Evolutionary conservation across 2,888 invertebrate species (phyloP), one percentile per base, ranked within the genome.

Genomic region (Pristionchus japonicus): DNA sequence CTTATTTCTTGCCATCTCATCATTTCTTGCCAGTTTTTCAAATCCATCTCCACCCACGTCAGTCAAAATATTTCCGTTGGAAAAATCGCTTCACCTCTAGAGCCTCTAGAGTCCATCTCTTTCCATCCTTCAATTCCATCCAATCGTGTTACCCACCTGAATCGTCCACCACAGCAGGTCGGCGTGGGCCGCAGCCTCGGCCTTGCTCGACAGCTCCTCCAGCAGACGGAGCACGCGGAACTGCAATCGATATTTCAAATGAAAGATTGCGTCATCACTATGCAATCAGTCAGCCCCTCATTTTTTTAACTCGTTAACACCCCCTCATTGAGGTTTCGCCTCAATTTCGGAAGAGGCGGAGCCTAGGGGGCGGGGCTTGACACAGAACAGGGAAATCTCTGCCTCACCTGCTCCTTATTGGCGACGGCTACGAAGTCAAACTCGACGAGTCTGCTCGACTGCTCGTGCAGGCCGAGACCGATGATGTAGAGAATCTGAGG

Each of bases 381-480:
- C n/a, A n/a, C n/a, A n/a, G n/a, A n/a, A n/a, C n/a, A n/a, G n/a
- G n/a, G n/a, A n/a, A n/a, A n/a, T n/a, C n/a, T n/a, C n/a, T 23
- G 3, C 6, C 77, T 40, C 61, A 61, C 87, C 57, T 88, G 89
- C 34, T 89, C 90, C 13, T 90, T 88, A 40, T 92, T 90, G 20
- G 93, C 93, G 9, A 49, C 61, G 3, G 70, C 64, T 13, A 92
- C 83, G 84, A 93, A 94, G 67, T 90, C 91, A 64, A 93, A 93
- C 2, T 88, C 47, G 37, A 83, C 49, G 17, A 88, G 82, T 57
- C 88, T 64, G 27, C 82, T 80, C 86, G 90, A 89, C 57, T 93
- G 92, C 82, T 93, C 93, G 87, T 92, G 92, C 31, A 94, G 87
- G 0, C 90, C 93, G 89, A 93, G 92, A 49, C 92, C 93, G 49